Evolutionary conservation across 2,113 vertebrate species (phyloP), one percentile per base, ranked within the genome.

Genomic region (Cinclus mexicanus): DNA sequence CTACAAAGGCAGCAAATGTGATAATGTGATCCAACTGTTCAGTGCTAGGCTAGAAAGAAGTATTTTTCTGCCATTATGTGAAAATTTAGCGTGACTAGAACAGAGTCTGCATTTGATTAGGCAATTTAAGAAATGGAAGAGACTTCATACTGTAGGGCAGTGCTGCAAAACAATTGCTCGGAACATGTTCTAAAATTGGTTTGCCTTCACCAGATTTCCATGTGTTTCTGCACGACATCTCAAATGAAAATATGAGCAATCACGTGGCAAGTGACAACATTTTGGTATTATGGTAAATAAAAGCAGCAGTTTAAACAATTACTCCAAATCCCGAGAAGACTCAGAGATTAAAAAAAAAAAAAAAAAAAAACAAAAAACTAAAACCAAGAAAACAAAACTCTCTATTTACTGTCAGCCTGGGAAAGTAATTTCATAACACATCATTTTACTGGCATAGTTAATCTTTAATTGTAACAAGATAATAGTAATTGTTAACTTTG

Each of bases 1-100:
- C 56, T 91, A 65, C 72, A 91, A 93, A 96, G 94, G 77, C 89
- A 95, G 88, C 79, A 95, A 96, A 96, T 92, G 87, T 92, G 94
- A 95, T 96, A 96, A 96, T 85, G 96, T 92, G 92, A 95, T 97
- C 96, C 94, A 94, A 96, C 93, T 93, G 95, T 91, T 96, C 79
- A 44, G 42, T 61, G 20, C 96, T 78, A 78, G 85, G 90, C 96
- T 95, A 85, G 95, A 87, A 96, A 94, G 94, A 96, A 96, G 94
- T 96, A 83, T 81, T 97, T 97, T 97, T 94, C 88, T 97, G 94
- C 93, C 82, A 94, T 97, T 97, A 89, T 97, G 91, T 94, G 94
- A 97, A 98, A 97, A 94, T 97, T 97, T 97, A 98, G 97, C 97
- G 94, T 98, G 98, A 98, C 98, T 98, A 97, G 97, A 97, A 96